Conservation (phyloP, 1,140 invertebrate genomes). For the Microplitis demolitor region DNA sequence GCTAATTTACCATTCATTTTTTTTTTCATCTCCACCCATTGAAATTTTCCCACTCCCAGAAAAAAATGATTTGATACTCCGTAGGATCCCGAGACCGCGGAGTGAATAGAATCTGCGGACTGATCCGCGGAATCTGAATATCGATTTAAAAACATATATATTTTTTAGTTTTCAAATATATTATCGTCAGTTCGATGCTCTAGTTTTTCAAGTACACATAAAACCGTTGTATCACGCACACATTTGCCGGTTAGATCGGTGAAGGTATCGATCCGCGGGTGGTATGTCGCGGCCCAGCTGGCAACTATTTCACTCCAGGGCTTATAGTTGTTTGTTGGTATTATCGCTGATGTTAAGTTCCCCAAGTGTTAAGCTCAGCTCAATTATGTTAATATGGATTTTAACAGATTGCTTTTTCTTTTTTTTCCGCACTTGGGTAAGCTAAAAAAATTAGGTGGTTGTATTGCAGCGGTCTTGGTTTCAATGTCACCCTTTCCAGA, state of each 20-base stretch:
- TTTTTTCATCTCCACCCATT: background rate
- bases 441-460: no score
- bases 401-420: no score
- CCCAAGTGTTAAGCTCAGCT: background rate
- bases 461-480: no score
- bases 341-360: no score
- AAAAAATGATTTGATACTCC: no score
- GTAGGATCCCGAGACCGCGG: no score
- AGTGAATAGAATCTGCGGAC: no score
- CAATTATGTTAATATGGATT: slow-evolving; percentile 11
- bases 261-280: slow-evolving; percentile 3
- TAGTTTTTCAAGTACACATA: slow-evolving; percentile 28
- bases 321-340: background rate
- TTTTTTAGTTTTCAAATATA: slow-evolving; percentile 6
- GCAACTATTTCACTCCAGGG: background rate
- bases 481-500: no score
- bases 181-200: slow-evolving; percentile 26
- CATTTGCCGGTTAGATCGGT: slow-evolving; percentile 19
- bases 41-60: no score
- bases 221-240: background rate
- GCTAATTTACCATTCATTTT: background rate
- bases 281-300: background rate
- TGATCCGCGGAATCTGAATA: background rate
- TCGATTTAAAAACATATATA: slow-evolving; percentile 11
- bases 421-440: no score